Conservation (phyloP, 2,113 vertebrate species). For the Protobothrops flavoviridis region DNA sequence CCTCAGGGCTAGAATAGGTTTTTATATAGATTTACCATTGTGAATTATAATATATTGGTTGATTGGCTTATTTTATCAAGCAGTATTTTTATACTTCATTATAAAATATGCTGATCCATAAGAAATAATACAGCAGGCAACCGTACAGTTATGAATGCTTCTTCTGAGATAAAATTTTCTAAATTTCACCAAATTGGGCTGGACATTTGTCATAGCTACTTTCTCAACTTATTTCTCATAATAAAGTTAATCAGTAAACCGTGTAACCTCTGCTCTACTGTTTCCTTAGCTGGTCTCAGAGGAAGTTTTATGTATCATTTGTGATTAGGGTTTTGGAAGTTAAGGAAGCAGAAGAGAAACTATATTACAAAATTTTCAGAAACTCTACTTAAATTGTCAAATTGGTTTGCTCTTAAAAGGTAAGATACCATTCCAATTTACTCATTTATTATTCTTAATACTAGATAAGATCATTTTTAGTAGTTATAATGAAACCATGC, state of each 20-base stretch:
- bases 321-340: slow-evolving; percentile 53
- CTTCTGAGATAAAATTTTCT: slow-evolving; percentile 42
- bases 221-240: slow-evolving; percentile 63
- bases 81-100: neutral
- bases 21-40: neutral
- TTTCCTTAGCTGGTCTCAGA: slow-evolving; percentile 73
- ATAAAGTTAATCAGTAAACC: slow-evolving; percentile 93
- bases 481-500: slow-evolving; percentile 3
- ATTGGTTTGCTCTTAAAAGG: slow-evolving; percentile 74
- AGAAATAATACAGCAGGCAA: neutral
- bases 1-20: neutral
- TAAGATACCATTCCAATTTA: slow-evolving; percentile 47
- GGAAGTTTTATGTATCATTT: slow-evolving; percentile 60
- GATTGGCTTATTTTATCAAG: neutral
- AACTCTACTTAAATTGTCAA: slow-evolving; percentile 74
- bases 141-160: slow-evolving; percentile 3
- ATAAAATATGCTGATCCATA: neutral
- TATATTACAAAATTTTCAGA: slow-evolving; percentile 7
- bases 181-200: slow-evolving; percentile 32
- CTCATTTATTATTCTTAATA: neutral
- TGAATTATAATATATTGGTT: neutral
- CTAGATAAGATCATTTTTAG: neutral
- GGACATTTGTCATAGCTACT: slow-evolving; percentile 55
- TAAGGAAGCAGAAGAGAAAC: slow-evolving; percentile 51
- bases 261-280: slow-evolving; percentile 86